A percentile compares a stretch with the other conserved stretches of the same genome.
These are phyloP conservation scores for Cuculus canorus DNA, from an alignment of 2,797 vertebrate species.

Conservation along the genomic window DNA sequence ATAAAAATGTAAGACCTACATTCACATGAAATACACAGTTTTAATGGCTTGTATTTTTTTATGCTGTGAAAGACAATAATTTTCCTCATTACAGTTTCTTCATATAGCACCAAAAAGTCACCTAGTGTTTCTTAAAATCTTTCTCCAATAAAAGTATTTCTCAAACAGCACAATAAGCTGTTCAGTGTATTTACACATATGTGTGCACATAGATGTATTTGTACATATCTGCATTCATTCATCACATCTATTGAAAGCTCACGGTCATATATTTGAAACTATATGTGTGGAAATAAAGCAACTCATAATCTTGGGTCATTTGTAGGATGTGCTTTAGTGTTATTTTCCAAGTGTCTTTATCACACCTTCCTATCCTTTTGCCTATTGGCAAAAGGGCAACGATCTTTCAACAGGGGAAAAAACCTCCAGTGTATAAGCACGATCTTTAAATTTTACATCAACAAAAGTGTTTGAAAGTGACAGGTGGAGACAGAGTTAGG, in stretches of 20 bases:
- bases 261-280: background rate
- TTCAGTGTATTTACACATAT: background rate
- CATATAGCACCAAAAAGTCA: background rate
- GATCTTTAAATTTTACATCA: background rate
- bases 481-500: background rate
- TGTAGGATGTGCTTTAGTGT: background rate
- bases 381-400: background rate
- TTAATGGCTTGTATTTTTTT: background rate
- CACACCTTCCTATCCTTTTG: background rate
- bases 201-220: background rate
- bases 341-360: background rate
- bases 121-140: background rate
- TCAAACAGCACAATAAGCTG: background rate
- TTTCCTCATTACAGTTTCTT: background rate
- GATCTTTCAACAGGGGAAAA: background rate
- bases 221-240: background rate
- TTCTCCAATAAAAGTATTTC: background rate
- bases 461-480: background rate
- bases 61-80: background rate
- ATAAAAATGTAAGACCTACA: background rate
- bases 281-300: background rate
- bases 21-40: fast-evolving
- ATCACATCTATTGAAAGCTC: background rate
- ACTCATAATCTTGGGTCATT: background rate
- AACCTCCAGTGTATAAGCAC: background rate